These are phyloP conservation scores for Odontamblyopus rebecca DNA, from an alignment of 2,797 vertebrate genomes.

Conservation along the genomic window DNA sequence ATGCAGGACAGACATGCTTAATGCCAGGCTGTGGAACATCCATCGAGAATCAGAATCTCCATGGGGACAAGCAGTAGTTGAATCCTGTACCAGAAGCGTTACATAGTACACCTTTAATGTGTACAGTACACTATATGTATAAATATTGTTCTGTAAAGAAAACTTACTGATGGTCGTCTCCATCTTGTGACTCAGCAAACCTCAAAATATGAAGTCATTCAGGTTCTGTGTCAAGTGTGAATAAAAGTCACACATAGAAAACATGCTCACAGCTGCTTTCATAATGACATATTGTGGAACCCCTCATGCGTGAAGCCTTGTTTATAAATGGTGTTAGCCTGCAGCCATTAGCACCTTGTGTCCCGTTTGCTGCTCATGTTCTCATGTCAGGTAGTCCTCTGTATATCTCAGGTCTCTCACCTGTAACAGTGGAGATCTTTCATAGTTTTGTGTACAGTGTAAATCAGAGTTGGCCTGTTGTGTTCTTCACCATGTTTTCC, in stretches of 20 bases:
- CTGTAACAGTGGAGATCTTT: constrained; percentile 7
- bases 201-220: neutral
- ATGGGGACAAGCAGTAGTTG: no score
- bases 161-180: neutral
- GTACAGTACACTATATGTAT: neutral
- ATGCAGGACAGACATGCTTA: no score
- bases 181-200: neutral
- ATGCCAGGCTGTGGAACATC: no score
- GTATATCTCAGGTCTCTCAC: constrained; percentile 21
- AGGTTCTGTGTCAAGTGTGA: neutral
- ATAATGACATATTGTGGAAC: constrained; percentile 40
- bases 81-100: no score
- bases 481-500: constrained; percentile 6
- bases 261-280: neutral
- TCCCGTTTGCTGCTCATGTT: constrained; percentile 5
- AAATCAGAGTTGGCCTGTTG: constrained; percentile 22
- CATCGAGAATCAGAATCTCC: no score
- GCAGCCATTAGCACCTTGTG: constrained; percentile 33
- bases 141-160: neutral
- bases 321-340: constrained; percentile 39
- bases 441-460: neutral
- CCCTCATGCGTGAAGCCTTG: constrained; percentile 17
- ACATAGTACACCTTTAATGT: no score
- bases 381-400: constrained; percentile 9
- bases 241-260: constrained; percentile 5